These are phyloP conservation scores for Neoarius graeffei DNA, from an alignment of 2,113 vertebrate species.

Conservation along the genomic window DNA sequence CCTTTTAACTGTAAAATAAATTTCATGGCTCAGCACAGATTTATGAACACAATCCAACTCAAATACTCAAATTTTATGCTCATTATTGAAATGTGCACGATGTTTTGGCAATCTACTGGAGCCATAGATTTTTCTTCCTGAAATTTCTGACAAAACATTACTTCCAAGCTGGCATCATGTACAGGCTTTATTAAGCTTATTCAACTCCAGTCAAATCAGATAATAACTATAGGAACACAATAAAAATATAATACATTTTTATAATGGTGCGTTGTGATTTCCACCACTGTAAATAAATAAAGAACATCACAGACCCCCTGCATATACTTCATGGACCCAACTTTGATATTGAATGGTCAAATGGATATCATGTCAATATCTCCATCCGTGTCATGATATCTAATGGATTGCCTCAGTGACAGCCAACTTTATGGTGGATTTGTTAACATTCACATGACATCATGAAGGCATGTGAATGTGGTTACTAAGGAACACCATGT, in stretches of 20 bases:
- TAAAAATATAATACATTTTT: neutral
- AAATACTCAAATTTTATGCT: neutral
- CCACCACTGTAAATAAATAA: neutral
- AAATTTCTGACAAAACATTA: neutral
- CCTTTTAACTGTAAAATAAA: neutral
- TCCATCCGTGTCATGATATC: neutral
- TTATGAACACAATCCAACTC: neutral
- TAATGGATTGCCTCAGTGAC: conserved; percentile 1
- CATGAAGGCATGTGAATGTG: neutral
- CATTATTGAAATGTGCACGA: neutral
- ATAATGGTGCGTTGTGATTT: neutral
- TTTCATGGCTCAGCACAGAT: neutral
- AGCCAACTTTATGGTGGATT: neutral
- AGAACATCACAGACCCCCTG: neutral
- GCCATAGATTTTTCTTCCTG: neutral
- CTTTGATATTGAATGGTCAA: neutral
- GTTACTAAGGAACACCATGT: neutral
- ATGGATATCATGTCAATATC: neutral
- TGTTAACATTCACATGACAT: neutral
- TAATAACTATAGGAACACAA: neutral
- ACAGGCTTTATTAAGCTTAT: neutral
- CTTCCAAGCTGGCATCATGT: neutral
- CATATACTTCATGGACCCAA: neutral
- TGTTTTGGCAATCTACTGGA: neutral
- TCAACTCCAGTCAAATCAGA: neutral